Conservation (phyloP, 2,797 vertebrate genomes). For the Gadopsis marmoratus region DNA sequence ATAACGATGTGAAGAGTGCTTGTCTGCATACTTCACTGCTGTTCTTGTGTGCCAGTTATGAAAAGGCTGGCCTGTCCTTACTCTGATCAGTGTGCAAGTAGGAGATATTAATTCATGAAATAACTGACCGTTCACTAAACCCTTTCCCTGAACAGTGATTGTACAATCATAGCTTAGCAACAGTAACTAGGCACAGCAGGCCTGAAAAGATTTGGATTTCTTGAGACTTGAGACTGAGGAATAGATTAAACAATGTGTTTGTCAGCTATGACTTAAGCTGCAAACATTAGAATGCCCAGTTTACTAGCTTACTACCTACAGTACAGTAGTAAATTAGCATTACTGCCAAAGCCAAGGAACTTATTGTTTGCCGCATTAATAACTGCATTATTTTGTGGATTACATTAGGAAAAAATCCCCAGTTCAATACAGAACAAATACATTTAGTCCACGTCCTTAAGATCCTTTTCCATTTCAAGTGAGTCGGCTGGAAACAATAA, state of each 20-base stretch:
- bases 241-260: neutral
- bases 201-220: neutral
- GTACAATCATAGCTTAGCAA: neutral
- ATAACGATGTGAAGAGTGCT: slow-evolving; percentile 6
- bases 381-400: neutral
- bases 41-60: neutral
- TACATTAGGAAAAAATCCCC: neutral
- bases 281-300: neutral
- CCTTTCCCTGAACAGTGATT: neutral
- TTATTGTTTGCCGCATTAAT: neutral
- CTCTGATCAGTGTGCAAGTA: neutral
- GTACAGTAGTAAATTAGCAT: neutral
- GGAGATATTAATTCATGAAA: neutral
- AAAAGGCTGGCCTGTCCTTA: neutral
- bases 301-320: neutral
- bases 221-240: neutral
- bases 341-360: neutral
- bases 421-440: neutral
- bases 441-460: neutral
- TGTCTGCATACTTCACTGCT: neutral
- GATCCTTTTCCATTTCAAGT: neutral
- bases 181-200: neutral
- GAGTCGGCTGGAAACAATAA: slow-evolving; percentile 1
- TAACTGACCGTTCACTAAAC: neutral
- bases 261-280: neutral